Percentiles rank a stretch among this genome's conserved stretches.
Conservation (phyloP, 2,888 invertebrate genomes). For the Idaea dimidiata region DNA sequence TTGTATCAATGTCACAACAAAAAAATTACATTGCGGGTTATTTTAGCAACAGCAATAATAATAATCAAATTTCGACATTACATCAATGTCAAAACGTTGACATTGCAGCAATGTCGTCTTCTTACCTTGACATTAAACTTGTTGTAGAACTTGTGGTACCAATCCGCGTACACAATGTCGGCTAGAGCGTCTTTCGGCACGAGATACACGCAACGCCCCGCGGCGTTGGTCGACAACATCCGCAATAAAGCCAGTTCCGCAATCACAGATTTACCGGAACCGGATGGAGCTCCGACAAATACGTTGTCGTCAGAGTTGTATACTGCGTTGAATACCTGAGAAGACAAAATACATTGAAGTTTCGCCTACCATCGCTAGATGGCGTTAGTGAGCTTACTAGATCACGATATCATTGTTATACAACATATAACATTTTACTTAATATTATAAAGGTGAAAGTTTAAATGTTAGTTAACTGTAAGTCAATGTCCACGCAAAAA, state of each 20-base stretch:
- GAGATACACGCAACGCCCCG: conserved; percentile 95
- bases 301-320: conserved; percentile 99
- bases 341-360: background rate
- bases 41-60: too few relatives aligned
- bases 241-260: conserved; percentile 97
- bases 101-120: background rate
- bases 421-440: background rate
- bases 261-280: conserved; percentile 95
- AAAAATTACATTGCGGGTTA: too few relatives aligned
- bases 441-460: background rate
- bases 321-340: conserved; percentile 96
- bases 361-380: background rate
- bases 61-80: background rate
- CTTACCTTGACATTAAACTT: conserved; percentile 86
- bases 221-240: conserved; percentile 86
- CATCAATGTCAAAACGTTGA: background rate
- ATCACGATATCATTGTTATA: background rate
- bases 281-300: conserved; percentile 96
- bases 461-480: too few relatives aligned
- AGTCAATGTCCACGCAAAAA: too few relatives aligned
- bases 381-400: background rate
- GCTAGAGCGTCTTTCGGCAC: conserved; percentile 96
- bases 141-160: conserved; percentile 93
- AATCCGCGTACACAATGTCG: conserved; percentile 93
- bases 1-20: too few relatives aligned